Conservation (phyloP, 2,797 vertebrate species). For the Coranthus polyacanthus region DNA sequence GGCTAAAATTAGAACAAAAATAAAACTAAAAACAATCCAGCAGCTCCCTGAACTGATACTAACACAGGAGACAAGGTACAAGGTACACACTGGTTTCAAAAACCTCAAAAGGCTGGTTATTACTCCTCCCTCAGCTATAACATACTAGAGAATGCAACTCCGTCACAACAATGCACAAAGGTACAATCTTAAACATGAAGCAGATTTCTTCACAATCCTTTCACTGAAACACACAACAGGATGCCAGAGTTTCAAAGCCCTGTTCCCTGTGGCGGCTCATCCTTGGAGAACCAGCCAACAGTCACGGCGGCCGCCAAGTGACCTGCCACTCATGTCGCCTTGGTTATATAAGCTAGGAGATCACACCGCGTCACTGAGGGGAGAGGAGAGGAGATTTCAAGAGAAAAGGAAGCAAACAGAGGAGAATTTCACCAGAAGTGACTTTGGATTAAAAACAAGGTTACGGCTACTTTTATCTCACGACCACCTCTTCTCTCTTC, state of each 20-base stretch:
- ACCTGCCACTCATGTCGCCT: conserved; percentile 52
- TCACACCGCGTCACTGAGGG: conserved; percentile 20
- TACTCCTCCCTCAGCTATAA: not conserved
- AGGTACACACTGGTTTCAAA: no score
- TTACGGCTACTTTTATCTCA: conserved; percentile 34
- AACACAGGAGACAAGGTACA: conserved; percentile 5
- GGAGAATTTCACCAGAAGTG: conserved; percentile 29
- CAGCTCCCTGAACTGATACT: conserved; percentile 8
- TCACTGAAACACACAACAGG: conserved; percentile 9
- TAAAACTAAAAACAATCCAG: conserved; percentile 23
- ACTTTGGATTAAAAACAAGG: conserved; percentile 62
- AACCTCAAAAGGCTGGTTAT: no score
- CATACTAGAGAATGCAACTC: not conserved
- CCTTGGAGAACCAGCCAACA: conserved; percentile 44
- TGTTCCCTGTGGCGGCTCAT: conserved; percentile 37
- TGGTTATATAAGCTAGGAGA: conserved; percentile 64
- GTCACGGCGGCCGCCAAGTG: conserved; percentile 32
- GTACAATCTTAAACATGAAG: no score
- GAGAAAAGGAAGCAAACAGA: conserved; percentile 20
- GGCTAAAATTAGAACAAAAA: conserved; percentile 53
- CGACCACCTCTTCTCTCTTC: not conserved
- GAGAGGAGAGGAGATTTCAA: conserved; percentile 35
- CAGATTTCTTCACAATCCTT: no score
- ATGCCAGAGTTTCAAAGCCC: conserved; percentile 15
- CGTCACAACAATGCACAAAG: not conserved